Percentiles rank a stretch among this genome's conserved stretches.
These are phyloP conservation scores for Paramisgurnus dabryanus DNA, from an alignment of 2,113 vertebrate species.

Conservation along the genomic window DNA sequence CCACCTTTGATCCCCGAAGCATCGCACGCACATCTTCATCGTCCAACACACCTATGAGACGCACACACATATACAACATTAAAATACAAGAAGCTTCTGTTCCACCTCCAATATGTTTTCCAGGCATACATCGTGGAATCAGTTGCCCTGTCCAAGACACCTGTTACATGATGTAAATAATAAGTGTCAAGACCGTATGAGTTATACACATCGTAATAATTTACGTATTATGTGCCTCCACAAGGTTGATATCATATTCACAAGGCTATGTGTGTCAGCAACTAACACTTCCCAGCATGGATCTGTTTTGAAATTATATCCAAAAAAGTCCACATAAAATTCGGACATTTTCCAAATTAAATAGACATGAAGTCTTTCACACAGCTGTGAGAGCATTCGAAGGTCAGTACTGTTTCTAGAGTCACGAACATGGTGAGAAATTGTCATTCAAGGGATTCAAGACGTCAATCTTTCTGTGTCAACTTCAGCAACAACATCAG, in stretches of 20 bases:
- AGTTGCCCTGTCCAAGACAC: background rate
- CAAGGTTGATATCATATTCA: background rate
- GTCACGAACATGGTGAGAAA: background rate
- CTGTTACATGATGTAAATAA: constrained; percentile 7
- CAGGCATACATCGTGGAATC: background rate
- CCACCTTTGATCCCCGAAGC: constrained; percentile 85
- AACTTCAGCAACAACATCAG: background rate
- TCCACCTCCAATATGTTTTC: background rate
- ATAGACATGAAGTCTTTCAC: background rate
- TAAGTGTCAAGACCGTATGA: constrained; percentile 3
- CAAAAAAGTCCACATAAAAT: background rate
- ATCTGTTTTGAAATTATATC: constrained; percentile 10
- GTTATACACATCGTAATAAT: background rate
- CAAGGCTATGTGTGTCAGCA: background rate
- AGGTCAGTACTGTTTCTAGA: constrained; percentile 6
- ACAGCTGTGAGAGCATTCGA: constrained; percentile 1
- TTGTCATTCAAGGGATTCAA: background rate
- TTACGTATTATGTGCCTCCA: constrained; percentile 3
- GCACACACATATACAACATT: constrained; percentile 17
- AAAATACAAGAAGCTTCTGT: background rate
- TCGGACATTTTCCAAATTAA: background rate
- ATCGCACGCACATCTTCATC: constrained; percentile 86
- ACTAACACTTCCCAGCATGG: constrained; percentile 10
- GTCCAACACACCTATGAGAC: constrained; percentile 80
- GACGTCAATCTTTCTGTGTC: background rate